Percentiles rank a stretch among this genome's conserved stretches.
These are phyloP conservation scores for Hypothenemus hampei DNA, from an alignment of 1,140 invertebrate species.

Conservation along the genomic window DNA sequence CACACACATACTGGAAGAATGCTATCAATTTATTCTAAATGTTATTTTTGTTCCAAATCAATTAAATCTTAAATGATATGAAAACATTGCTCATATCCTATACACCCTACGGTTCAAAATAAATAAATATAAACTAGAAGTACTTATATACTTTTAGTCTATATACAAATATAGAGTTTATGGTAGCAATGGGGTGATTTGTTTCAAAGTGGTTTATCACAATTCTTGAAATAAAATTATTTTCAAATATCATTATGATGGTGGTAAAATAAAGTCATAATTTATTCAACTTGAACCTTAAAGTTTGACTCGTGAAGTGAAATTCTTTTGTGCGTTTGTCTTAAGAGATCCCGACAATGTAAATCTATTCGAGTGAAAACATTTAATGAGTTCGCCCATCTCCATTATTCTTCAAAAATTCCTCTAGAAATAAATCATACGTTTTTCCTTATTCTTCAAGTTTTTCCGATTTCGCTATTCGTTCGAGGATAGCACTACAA, in stretches of 20 bases:
- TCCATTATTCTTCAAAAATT: constrained; percentile 3
- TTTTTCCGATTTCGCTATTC: too few relatives aligned
- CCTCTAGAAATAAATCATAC: constrained; percentile 1
- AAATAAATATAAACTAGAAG: constrained; percentile 10
- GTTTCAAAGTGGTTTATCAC: too few relatives aligned
- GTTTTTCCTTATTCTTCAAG: not conserved
- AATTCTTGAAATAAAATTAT: too few relatives aligned
- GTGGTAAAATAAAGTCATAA: too few relatives aligned
- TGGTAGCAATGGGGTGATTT: too few relatives aligned
- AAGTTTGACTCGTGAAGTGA: not conserved
- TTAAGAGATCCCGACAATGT: constrained; percentile 4
- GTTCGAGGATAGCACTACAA: too few relatives aligned
- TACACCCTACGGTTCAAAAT: not conserved
- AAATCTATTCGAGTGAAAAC: constrained; percentile 8
- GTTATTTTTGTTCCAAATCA: constrained; percentile 5
- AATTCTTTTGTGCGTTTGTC: not conserved
- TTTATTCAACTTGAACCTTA: too few relatives aligned
- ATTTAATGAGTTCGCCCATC: constrained; percentile 2
- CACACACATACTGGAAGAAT: not conserved
- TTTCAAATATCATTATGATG: too few relatives aligned
- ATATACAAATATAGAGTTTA: too few relatives aligned
- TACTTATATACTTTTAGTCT: too few relatives aligned
- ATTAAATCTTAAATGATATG: constrained; percentile 7
- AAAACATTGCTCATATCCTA: constrained; percentile 3
- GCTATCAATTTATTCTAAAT: constrained; percentile 1